phyloP scores from a whole-genome alignment of 2,888 invertebrate genomes.

The Ectemnius continuus region DNA sequence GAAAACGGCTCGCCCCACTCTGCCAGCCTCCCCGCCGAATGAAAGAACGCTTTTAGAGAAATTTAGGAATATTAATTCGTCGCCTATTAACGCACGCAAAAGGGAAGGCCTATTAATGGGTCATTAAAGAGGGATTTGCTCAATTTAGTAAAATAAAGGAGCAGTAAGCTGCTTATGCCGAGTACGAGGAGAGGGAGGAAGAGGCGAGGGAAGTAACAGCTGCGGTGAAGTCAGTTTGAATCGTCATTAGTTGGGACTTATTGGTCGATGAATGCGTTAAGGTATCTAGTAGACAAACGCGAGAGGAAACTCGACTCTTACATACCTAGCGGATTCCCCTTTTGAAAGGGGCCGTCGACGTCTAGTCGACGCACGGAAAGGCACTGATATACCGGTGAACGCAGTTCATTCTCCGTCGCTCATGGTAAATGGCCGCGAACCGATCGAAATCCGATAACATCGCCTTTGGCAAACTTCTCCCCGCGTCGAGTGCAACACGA shows the following conservation, averaged over 20 bases:
- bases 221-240: constrained; percentile 19
- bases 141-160: not conserved
- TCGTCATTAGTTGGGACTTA: constrained; percentile 34
- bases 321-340: constrained; percentile 50
- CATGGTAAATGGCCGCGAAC: constrained; percentile 49
- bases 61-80: too few species aligned
- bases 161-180: not conserved
- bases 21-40: constrained; percentile 2
- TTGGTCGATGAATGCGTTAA: constrained; percentile 29
- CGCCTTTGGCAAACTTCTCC: constrained; percentile 53
- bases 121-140: too few species aligned
- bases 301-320: constrained; percentile 53
- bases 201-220: not conserved
- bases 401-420: constrained; percentile 54
- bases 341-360: constrained; percentile 49
- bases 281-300: constrained; percentile 32
- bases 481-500: constrained; percentile 42
- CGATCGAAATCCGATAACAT: constrained; percentile 58
- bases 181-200: not conserved
- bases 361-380: constrained; percentile 35
- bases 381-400: constrained; percentile 40
- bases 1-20: constrained; percentile 38
- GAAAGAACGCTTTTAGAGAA: not conserved
- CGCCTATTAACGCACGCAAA: too few species aligned
- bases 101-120: too few species aligned